Percentiles rank a stretch among this genome's conserved stretches.
Evolutionary conservation across 2,888 invertebrate genomes (phyloP).

Genomic region (Chrysodeixis includens): DNA sequence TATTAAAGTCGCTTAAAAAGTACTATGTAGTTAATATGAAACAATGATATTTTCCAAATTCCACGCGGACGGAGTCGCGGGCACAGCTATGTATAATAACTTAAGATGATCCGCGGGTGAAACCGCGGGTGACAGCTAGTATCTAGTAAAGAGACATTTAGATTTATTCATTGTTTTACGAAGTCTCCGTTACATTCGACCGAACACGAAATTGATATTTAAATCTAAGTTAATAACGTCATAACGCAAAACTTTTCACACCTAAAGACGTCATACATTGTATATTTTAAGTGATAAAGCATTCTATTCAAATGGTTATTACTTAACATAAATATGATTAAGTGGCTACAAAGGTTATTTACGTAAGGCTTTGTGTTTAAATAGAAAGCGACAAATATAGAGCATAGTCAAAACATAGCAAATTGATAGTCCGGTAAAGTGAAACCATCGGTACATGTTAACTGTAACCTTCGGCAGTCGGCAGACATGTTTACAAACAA

Average conservation of each 20-base stretch:
- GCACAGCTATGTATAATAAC: too few species aligned
- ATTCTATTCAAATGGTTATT: not conserved
- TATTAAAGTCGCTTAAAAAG: too few species aligned
- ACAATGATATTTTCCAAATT: too few species aligned
- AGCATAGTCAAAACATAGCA: conserved; percentile 44
- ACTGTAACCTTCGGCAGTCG: conserved; percentile 68
- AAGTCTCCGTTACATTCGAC: conserved; percentile 45
- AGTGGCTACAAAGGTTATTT: not conserved
- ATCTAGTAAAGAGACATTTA: conserved; percentile 66
- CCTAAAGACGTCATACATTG: not conserved
- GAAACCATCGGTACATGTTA: conserved; percentile 51
- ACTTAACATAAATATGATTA: not conserved
- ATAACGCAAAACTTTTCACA: conserved; percentile 10
- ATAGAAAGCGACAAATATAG: not conserved
- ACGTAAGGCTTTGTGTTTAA: not conserved
- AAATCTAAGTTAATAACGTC: conserved; percentile 44
- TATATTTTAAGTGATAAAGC: not conserved
- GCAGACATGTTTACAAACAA: conserved; percentile 78
- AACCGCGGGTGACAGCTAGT: conserved; percentile 23
- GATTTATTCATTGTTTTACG: too few species aligned
- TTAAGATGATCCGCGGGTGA: too few species aligned
- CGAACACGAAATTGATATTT: conserved; percentile 59
- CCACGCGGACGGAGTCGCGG: too few species aligned
- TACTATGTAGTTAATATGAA: too few species aligned
- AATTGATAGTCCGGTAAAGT: conserved; percentile 44